Evolutionary conservation across 2,888 invertebrate genomes (phyloP), one percentile per base, ranked within the genome.

Genomic region (Temnothorax unifasciatus): DNA sequence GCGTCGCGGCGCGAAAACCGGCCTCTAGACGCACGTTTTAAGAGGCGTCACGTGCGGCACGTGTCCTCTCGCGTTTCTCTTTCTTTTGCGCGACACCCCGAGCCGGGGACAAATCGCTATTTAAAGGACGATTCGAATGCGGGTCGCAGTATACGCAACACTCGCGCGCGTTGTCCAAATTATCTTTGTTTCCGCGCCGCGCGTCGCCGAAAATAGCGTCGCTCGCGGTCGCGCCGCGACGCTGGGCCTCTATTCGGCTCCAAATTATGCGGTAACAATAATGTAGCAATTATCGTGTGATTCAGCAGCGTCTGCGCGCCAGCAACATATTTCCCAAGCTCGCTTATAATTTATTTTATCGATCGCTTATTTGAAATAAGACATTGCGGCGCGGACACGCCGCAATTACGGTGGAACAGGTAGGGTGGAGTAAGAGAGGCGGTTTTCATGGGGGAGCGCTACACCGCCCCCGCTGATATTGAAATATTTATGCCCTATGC

Each of bases 291-390:
- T 81, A 50, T 61, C 29, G 38, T 71, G 59, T 61, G 79, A 81
- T 69, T 81, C 71, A 81, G n/a, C 71, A 29, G 44, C 1, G 21
- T 13, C 38, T 71, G 71, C 71, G 38, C 18, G 47, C 13, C 47
- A 13, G 71, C 4, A 50, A 18, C 9, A 38, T 38, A 38, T 69
- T 71, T 61, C 79, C 25, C 71, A 47, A 38, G 21, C 38, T 69
- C 59, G 68, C 47, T 69, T 71, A 81, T 81, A 71, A 71, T 81
- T 81, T 50, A 81, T 81, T 61, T 69, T 69, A 79, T 81, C 79
- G 79, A 81, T 81, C 61, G 64, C 25, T 50, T 71, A 59, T 81
- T 69, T 61, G 71, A 61, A 81, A 50, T 81, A 81, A 81, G 79
- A 81, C 38, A 59, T 71, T 41, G 59, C 18, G 34, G 79, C 69